phyloP scores from a whole-genome alignment of 2,797 vertebrate genomes.

The Leptoclinus maculatus region DNA sequence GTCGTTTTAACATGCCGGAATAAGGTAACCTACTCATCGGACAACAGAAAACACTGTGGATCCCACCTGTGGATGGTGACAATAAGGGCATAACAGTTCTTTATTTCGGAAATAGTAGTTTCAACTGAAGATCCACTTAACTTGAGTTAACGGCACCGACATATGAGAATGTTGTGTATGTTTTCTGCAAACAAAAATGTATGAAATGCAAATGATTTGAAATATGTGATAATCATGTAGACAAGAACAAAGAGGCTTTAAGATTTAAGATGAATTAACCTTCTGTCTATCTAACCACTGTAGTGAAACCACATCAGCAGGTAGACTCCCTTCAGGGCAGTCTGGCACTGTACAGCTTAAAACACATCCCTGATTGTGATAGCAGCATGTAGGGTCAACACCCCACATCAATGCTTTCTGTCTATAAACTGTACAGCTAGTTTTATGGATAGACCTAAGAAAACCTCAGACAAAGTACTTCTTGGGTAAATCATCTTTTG shows the following conservation, averaged over 20 bases:
- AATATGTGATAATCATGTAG: background rate
- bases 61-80: background rate
- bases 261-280: background rate
- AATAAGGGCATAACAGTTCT: background rate
- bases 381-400: background rate
- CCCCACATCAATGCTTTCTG: background rate
- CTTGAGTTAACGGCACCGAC: background rate
- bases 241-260: background rate
- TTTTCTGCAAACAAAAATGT: background rate
- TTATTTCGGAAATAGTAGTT: background rate
- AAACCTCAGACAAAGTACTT: background rate
- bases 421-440: background rate
- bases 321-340: background rate
- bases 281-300: background rate
- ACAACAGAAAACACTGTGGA: background rate
- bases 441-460: background rate
- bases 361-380: background rate
- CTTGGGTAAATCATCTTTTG: background rate
- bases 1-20: background rate
- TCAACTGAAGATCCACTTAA: background rate
- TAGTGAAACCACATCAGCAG: background rate
- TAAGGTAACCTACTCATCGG: no score
- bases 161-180: background rate
- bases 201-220: background rate
- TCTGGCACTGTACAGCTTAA: background rate